These are phyloP conservation scores for Romanogobio albipinnatus DNA, from an alignment of 2,113 vertebrate genomes.

Conservation along the genomic window DNA sequence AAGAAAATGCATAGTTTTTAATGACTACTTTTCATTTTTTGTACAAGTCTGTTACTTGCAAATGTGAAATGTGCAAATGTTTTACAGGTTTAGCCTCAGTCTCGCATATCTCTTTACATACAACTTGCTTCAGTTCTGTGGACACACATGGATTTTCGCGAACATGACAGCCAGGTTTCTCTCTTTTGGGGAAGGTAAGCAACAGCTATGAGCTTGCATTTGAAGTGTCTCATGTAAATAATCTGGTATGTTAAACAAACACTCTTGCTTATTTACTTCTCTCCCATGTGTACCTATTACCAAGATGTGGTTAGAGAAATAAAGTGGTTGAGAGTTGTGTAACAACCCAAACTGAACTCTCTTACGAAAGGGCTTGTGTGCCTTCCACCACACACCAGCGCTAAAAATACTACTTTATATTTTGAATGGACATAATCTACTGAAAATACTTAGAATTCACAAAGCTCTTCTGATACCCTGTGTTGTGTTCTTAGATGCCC, in stretches of 20 bases:
- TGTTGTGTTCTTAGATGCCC: slow-evolving; percentile 71
- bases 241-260: neutral
- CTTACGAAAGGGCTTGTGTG: neutral
- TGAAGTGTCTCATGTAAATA: slow-evolving; percentile 9
- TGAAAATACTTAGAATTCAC: neutral
- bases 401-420: neutral
- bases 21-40: neutral
- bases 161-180: slow-evolving; percentile 90
- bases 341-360: neutral
- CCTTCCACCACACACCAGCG: neutral
- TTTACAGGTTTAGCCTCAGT: slow-evolving; percentile 78
- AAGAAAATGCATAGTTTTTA: too few species aligned
- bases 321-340: slow-evolving; percentile 10
- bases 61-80: neutral
- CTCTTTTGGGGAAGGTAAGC: slow-evolving; percentile 89
- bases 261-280: slow-evolving; percentile 8
- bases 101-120: slow-evolving; percentile 84
- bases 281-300: neutral
- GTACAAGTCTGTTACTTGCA: neutral
- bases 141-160: slow-evolving; percentile 94
- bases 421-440: neutral
- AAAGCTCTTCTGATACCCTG: slow-evolving; percentile 22
- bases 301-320: too few species aligned
- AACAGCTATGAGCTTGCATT: neutral
- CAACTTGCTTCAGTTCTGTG: slow-evolving; percentile 94